Percentiles rank a stretch among this genome's conserved stretches.
These are phyloP conservation scores for Dicentrarchus labrax DNA, from an alignment of 2,113 vertebrate genomes.

Conservation along the genomic window DNA sequence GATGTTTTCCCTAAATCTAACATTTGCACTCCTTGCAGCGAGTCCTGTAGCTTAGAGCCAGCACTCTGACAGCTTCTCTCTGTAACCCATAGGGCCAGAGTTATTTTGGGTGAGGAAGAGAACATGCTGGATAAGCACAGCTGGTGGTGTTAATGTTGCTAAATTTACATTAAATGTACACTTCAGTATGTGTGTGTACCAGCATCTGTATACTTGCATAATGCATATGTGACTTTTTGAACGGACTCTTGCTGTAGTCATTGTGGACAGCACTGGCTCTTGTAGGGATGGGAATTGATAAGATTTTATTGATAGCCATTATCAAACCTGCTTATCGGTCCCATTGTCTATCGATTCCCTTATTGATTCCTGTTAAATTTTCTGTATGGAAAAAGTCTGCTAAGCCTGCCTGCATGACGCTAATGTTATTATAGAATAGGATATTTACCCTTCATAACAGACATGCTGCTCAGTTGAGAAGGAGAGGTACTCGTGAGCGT, in stretches of 20 bases:
- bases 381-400: no score
- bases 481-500: no score
- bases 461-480: no score
- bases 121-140: conserved; percentile 60
- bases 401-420: no score
- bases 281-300: neutral
- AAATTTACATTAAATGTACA: conserved; percentile 42
- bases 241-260: neutral
- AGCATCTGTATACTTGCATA: neutral
- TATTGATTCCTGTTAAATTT: no score
- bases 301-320: no score
- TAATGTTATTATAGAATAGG: no score
- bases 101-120: conserved; percentile 64
- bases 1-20: conserved; percentile 1
- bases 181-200: neutral
- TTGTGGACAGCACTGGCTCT: neutral
- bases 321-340: no score
- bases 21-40: neutral
- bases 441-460: no score
- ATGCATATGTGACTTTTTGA: neutral
- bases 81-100: conserved; percentile 17
- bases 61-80: conserved; percentile 19
- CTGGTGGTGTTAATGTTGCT: conserved; percentile 53
- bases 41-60: conserved; percentile 24
- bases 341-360: no score